phyloP scores from a whole-genome alignment of 2,888 invertebrate species.

The Lithophane leautieri region DNA sequence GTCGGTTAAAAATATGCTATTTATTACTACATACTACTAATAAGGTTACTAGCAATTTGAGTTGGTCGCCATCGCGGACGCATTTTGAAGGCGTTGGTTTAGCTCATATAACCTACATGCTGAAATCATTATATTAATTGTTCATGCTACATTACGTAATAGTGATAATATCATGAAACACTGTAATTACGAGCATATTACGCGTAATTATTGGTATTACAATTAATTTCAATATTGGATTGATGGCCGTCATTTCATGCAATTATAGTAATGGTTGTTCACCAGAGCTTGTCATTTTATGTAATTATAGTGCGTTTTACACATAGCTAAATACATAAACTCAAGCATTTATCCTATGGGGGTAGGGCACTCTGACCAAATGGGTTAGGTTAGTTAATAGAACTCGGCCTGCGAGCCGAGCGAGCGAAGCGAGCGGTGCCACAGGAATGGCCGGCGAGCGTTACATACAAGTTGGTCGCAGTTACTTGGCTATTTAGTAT shows the following conservation, averaged over 20 bases:
- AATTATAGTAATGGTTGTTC: slow-evolving; percentile 35
- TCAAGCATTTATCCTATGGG: too few species aligned
- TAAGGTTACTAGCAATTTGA: too few species aligned
- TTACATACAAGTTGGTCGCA: not conserved
- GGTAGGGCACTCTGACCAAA: too few species aligned
- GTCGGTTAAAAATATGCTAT: too few species aligned
- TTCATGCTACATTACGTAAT: not conserved
- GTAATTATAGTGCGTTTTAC: not conserved
- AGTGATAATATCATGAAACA: slow-evolving; percentile 5
- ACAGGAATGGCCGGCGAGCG: too few species aligned
- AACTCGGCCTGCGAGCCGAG: too few species aligned
- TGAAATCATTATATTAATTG: not conserved
- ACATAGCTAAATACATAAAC: not conserved
- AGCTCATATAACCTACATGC: too few species aligned
- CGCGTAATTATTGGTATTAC: slow-evolving; percentile 22
- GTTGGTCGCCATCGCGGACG: not conserved
- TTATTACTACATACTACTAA: too few species aligned
- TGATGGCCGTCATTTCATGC: slow-evolving; percentile 12
- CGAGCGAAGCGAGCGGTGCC: not conserved
- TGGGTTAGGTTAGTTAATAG: too few species aligned
- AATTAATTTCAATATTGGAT: slow-evolving; percentile 35
- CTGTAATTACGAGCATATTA: slow-evolving; percentile 10
- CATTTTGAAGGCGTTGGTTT: not conserved
- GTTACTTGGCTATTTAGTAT: not conserved
- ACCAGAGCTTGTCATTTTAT: not conserved